A percentile compares a stretch with the other conserved stretches of the same genome.
Conservation (phyloP, 2,888 invertebrate genomes). For the Melanostoma scalare region DNA sequence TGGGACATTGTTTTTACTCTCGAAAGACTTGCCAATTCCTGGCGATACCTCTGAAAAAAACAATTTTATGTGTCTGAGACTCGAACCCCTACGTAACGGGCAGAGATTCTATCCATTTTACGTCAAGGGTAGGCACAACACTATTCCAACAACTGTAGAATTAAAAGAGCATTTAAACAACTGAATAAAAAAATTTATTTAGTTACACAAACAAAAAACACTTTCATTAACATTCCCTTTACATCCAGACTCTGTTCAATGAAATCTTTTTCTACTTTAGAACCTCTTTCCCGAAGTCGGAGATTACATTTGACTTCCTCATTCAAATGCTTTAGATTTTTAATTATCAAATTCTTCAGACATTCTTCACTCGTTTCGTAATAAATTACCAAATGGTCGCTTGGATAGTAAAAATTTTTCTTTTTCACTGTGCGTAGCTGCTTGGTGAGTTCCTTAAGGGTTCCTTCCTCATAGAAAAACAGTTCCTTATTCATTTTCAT, state of each 20-base stretch:
- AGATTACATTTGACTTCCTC: constrained; percentile 16
- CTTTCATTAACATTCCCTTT: constrained; percentile 22
- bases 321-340: constrained; percentile 10
- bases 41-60: too few relatives aligned
- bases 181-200: too few relatives aligned
- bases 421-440: constrained; percentile 95
- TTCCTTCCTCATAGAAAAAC: constrained; percentile 89
- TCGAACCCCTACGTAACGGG: too few relatives aligned
- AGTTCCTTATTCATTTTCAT: constrained; percentile 92
- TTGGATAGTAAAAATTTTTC: constrained; percentile 92
- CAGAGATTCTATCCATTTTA: too few relatives aligned
- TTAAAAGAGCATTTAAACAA: too few relatives aligned
- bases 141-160: too few relatives aligned
- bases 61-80: too few relatives aligned
- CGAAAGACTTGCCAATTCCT: too few relatives aligned
- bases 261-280: background rate
- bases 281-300: too few relatives aligned
- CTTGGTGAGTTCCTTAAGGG: constrained; percentile 95
- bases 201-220: background rate
- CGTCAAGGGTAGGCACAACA: too few relatives aligned
- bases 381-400: constrained; percentile 91
- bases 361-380: constrained; percentile 84
- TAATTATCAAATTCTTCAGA: constrained; percentile 78
- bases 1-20: too few relatives aligned
- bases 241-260: background rate